A percentile compares a stretch with the other conserved stretches of the same genome.
These are phyloP conservation scores for Sterrhoptilus dennistouni DNA, from an alignment of 2,113 vertebrate genomes.

Conservation along the genomic window DNA sequence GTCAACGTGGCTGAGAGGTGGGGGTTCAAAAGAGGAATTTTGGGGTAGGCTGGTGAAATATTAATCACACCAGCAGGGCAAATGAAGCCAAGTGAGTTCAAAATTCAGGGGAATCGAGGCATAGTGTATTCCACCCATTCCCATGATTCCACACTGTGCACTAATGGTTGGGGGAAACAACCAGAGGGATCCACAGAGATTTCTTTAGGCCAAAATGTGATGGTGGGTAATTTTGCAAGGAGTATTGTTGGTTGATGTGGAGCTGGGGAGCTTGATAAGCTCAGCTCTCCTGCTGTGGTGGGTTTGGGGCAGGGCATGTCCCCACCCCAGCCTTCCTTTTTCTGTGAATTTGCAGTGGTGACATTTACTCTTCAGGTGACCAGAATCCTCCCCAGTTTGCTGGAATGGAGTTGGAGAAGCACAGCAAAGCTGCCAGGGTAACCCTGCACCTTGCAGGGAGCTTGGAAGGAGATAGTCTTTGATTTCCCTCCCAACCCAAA, in stretches of 20 bases:
- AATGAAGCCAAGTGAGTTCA: not conserved
- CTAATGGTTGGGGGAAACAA: not conserved
- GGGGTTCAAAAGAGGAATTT: not conserved
- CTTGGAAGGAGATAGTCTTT: fast-evolving
- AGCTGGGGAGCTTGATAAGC: not conserved
- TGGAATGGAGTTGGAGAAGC: not conserved
- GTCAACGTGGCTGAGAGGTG: not conserved
- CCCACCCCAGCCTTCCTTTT: not conserved
- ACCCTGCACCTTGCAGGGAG: not conserved
- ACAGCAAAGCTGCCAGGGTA: not conserved
- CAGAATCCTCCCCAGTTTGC: not conserved
- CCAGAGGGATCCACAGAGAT: not conserved
- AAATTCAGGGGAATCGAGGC: not conserved
- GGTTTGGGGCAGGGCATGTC: not conserved
- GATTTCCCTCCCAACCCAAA: not conserved
- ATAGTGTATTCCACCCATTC: fast-evolving
- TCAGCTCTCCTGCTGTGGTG: not conserved
- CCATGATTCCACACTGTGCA: not conserved
- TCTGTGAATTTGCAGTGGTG: not conserved
- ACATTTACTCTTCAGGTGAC: not conserved
- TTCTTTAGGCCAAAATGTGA: not conserved
- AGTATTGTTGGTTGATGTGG: not conserved
- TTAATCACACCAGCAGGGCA: fast-evolving
- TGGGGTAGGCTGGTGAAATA: not conserved
- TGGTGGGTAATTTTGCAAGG: not conserved